Percentiles rank a stretch among this genome's conserved stretches.
phyloP scores from a whole-genome alignment of 2,113 vertebrate species.

The Cololabis saira region DNA sequence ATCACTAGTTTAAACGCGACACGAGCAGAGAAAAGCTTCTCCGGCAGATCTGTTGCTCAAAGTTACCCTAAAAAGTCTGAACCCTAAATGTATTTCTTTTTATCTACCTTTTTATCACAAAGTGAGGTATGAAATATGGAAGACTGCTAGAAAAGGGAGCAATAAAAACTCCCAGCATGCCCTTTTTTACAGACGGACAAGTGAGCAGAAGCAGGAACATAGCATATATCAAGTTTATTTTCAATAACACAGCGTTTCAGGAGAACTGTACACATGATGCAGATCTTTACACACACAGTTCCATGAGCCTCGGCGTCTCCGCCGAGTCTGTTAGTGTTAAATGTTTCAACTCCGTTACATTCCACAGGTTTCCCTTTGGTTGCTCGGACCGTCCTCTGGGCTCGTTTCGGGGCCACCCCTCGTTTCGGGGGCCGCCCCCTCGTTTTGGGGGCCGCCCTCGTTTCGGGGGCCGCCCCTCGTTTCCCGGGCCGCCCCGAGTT shows the following conservation, averaged over 20 bases:
- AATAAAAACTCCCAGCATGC: background rate
- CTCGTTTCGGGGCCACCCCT: no score
- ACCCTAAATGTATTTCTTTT: no score
- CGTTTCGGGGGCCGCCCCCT: no score
- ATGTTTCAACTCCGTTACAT: constrained; percentile 60
- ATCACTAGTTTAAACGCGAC: no score
- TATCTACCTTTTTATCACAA: constrained; percentile 3
- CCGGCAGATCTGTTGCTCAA: no score
- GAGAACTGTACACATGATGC: constrained; percentile 61
- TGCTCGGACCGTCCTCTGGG: constrained; percentile 32
- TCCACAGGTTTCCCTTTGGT: constrained; percentile 66
- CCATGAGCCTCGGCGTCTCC: constrained; percentile 24
- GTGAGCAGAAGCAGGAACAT: constrained; percentile 12
- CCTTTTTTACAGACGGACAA: constrained; percentile 2
- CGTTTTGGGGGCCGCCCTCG: no score
- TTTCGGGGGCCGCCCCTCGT: no score
- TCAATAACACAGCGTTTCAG: constrained; percentile 56
- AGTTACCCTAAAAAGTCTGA: no score
- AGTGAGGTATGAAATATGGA: constrained; percentile 6
- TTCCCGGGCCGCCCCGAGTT: no score
- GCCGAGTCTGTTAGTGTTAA: constrained; percentile 30
- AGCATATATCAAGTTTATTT: constrained; percentile 56
- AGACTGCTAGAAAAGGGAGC: background rate
- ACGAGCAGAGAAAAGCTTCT: no score
- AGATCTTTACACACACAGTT: constrained; percentile 50